Evolutionary conservation across 2,888 invertebrate genomes (phyloP), one percentile per base, ranked within the genome.

Genomic region (Ceraclea dissimilis): DNA sequence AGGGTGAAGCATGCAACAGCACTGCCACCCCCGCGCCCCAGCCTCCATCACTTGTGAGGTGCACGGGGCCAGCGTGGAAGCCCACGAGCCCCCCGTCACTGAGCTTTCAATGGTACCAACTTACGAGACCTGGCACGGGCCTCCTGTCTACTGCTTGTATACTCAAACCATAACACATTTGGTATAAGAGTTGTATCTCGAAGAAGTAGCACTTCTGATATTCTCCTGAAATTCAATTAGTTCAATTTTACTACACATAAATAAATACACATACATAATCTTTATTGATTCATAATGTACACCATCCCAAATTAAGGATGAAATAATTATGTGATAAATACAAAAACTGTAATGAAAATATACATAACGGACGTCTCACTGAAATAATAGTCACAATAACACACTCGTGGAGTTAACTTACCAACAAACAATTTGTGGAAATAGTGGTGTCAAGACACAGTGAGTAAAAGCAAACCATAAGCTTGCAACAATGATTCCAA

Each of bases 111-210:
- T 39, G 88, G 87, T 50, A 88, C 87, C 68, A 89, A 75, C 72
- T 91, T 91, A 62, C 90, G 80, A 51, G 87, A 85, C 62, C 91
- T 81, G 8, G 88, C 84, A 63, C 89, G 81, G 31, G 89, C 85
- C 70, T 93, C 93, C 66, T 88, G 86, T 62, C 92, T 79, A 54
- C 89, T 86, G 63, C 88, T 89, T 21, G 91, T 92, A 70, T 94
- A 94, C 70, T 94, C 93, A 70, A 94, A 94, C 92, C 93, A 93
- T 63, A 93, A 71, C 17, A 94, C 88, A 71, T 94, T 93, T 21
- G 93, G 93, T 69, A 94, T 94, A 57, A 93, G 74, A 1, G 93
- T 91, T 39, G 92, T 91, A 69, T 94, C 94, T 62, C 93, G 80
- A 60, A 94, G 75, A 75, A 94, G 82, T 60, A 93, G 74, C 71